Conservation (phyloP, 2,113 vertebrate genomes). For the Odocoileus virginianus region DNA sequence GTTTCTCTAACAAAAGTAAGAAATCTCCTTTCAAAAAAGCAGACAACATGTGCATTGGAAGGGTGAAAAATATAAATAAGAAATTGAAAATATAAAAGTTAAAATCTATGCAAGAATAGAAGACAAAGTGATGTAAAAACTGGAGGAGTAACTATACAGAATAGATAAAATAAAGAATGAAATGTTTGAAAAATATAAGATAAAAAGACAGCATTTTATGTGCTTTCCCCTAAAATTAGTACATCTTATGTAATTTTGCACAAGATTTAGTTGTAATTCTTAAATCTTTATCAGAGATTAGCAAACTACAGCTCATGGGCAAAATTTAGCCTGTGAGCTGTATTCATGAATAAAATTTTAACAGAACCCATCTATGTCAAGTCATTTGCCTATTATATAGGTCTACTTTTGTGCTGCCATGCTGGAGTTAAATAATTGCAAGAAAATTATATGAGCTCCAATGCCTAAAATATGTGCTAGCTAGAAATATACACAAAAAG, state of each 20-base stretch:
- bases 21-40: background rate
- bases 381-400: background rate
- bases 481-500: background rate
- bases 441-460: background rate
- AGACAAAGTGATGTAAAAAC: background rate
- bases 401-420: background rate
- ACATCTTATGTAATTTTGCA: background rate
- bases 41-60: background rate
- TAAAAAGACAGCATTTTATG: background rate
- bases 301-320: background rate
- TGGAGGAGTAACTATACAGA: background rate
- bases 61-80: background rate
- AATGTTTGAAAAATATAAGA: background rate
- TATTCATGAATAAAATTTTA: background rate
- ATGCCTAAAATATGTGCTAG: background rate
- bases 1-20: background rate
- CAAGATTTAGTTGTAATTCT: background rate
- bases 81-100: background rate
- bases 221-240: background rate
- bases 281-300: background rate
- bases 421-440: background rate
- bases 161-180: background rate
- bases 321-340: background rate
- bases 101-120: background rate
- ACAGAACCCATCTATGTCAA: background rate